Evolutionary conservation across 2,888 invertebrate genomes (phyloP), one percentile per base, ranked within the genome.

Genomic region (Leptinotarsa haldemani): DNA sequence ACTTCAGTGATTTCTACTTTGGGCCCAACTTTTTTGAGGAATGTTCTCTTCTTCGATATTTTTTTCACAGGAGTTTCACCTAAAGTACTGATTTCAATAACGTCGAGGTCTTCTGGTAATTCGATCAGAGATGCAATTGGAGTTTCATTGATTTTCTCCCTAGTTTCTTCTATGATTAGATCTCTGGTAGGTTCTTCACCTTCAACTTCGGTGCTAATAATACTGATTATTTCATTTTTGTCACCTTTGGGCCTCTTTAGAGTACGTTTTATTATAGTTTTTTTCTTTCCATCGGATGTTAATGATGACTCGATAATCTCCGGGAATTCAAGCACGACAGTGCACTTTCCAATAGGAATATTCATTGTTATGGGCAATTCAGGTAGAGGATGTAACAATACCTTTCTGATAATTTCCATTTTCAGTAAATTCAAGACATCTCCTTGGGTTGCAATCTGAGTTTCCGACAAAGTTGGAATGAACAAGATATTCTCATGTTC

Each of bases 171-270:
- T 30, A 78, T 70, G 22, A 72, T 72, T 47, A 83, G 81, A 72
- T 78, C 80, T 70, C 78, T 79, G 73, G 84, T 79, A 73, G 84
- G 80, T 47, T 82, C 74, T 15, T 85, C 82, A 58, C 78, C 81
- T 20, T 82, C 80, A 72, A 82, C 81, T 79, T 87, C 86, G 25
- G 86, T 83, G 40, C 88, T 89, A 63, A 84, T 82, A 47, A 89
- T 89, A 83, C 88, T 88, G 0, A 88, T 89, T 16, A 88, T 81
- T 80, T 90, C 89, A 69, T 84, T 82, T 75, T 85, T 83, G 1
- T 84, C 84, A 58, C 82, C 85, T 47, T 83, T 82, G 7, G 83
- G 77, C 79, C 85, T 82, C 72, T 83, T 82, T 69, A 85, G 80
- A 74, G 82, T 79, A 70, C 84, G 78, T 80, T 83, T 83, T 73